Conservation (phyloP, 2,888 invertebrate genomes). For the Chrysina gloriosa region DNA sequence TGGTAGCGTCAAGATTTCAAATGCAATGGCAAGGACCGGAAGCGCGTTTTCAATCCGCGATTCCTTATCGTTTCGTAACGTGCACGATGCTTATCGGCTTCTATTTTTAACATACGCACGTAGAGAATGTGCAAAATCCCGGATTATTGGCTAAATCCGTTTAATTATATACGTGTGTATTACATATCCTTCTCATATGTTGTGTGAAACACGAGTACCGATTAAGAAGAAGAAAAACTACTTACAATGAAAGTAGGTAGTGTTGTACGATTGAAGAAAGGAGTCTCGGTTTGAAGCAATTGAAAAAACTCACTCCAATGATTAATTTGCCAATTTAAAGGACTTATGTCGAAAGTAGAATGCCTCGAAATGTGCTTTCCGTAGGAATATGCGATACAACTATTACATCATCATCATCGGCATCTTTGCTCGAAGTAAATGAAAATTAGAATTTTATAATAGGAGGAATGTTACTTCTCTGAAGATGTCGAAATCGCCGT, state of each 20-base stretch:
- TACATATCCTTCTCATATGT: too few relatives aligned
- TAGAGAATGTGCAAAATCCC: too few relatives aligned
- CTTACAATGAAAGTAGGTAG: background rate
- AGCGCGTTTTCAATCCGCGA: background rate
- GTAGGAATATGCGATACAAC: background rate
- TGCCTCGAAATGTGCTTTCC: background rate
- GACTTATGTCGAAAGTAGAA: slow-evolving; percentile 21
- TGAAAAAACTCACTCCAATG: background rate
- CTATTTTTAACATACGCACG: too few relatives aligned
- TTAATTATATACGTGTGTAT: too few relatives aligned
- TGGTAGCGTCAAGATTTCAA: background rate
- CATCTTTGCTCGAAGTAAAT: slow-evolving; percentile 10
- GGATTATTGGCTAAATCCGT: too few relatives aligned
- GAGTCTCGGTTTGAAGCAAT: background rate
- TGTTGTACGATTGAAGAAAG: too few relatives aligned
- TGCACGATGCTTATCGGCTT: too few relatives aligned
- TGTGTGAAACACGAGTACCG: too few relatives aligned
- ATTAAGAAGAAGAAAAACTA: too few relatives aligned
- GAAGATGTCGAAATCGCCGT: slow-evolving; percentile 24
- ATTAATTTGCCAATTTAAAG: slow-evolving; percentile 19
- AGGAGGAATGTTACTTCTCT: slow-evolving; percentile 28
- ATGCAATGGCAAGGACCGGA: background rate
- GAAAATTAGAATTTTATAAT: slow-evolving; percentile 28
- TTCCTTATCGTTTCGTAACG: background rate
- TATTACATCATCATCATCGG: background rate